These are phyloP conservation scores for Saccostrea cuccullata DNA, from an alignment of 1,140 invertebrate species.

Conservation along the genomic window DNA sequence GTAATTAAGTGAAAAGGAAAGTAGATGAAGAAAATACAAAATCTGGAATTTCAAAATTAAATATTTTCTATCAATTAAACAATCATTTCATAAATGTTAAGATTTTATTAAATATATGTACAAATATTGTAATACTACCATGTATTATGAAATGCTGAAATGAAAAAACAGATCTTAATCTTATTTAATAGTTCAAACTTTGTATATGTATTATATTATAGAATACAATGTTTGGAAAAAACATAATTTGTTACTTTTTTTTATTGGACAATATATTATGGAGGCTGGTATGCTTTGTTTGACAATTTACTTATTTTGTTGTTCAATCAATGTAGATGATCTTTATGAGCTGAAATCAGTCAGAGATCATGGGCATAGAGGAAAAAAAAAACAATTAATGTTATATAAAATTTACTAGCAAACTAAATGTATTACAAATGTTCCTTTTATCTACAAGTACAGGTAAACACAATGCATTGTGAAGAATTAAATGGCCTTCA, in stretches of 20 bases:
- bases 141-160: constrained; percentile 13
- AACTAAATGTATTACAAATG: too few species aligned
- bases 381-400: too few species aligned
- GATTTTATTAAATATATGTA: neutral
- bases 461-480: too few species aligned
- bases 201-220: constrained; percentile 11
- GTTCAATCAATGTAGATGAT: too few species aligned
- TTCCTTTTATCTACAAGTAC: too few species aligned
- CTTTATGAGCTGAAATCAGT: too few species aligned
- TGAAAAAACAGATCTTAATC: neutral
- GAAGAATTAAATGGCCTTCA: too few species aligned
- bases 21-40: neutral
- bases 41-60: neutral
- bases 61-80: neutral
- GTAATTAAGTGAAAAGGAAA: neutral
- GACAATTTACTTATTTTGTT: too few species aligned
- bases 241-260: neutral
- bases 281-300: neutral
- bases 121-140: neutral
- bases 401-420: too few species aligned
- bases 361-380: too few species aligned
- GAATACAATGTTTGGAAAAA: constrained; percentile 28
- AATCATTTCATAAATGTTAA: neutral
- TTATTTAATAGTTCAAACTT: neutral
- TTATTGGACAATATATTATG: neutral